A percentile compares a stretch with the other conserved stretches of the same genome.
Evolutionary conservation across 2,113 vertebrate species (phyloP).

Genomic region (Lucifuga dentata): DNA sequence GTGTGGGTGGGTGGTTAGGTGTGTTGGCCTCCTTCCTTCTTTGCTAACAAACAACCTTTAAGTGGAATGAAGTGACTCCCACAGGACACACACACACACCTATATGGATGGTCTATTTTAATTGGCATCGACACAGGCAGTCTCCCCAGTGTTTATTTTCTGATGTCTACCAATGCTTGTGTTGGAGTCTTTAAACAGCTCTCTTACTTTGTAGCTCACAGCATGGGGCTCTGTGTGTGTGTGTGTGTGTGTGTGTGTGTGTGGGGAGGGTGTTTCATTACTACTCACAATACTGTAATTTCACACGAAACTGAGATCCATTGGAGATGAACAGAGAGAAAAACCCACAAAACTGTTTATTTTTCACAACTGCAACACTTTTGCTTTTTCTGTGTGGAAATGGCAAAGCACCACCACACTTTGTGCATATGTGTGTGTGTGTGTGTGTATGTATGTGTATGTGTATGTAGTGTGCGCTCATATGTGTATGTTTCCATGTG

Average conservation of each 20-base stretch:
- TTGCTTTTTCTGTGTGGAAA: constrained; percentile 12
- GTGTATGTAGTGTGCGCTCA: constrained; percentile 11
- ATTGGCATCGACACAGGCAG: constrained; percentile 55
- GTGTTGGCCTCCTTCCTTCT: constrained; percentile 29
- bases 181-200: constrained; percentile 21
- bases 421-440: too few relatives aligned
- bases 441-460: constrained; percentile 39
- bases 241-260: constrained; percentile 23
- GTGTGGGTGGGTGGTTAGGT: constrained; percentile 17
- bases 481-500: constrained; percentile 27
- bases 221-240: constrained; percentile 15
- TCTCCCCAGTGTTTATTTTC: constrained; percentile 52
- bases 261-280: constrained; percentile 6
- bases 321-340: not conserved
- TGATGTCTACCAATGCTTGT: constrained; percentile 37
- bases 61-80: constrained; percentile 50
- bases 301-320: constrained; percentile 11
- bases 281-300: constrained; percentile 16
- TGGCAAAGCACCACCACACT: constrained; percentile 21
- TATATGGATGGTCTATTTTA: constrained; percentile 51
- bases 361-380: constrained; percentile 35
- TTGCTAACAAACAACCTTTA: constrained; percentile 51
- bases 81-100: constrained; percentile 22
- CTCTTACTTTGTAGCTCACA: constrained; percentile 22
- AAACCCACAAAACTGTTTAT: constrained; percentile 34